Evolutionary conservation across 2,113 vertebrate species (phyloP), one percentile per base, ranked within the genome.

Genomic region (Archilochus colubris): DNA sequence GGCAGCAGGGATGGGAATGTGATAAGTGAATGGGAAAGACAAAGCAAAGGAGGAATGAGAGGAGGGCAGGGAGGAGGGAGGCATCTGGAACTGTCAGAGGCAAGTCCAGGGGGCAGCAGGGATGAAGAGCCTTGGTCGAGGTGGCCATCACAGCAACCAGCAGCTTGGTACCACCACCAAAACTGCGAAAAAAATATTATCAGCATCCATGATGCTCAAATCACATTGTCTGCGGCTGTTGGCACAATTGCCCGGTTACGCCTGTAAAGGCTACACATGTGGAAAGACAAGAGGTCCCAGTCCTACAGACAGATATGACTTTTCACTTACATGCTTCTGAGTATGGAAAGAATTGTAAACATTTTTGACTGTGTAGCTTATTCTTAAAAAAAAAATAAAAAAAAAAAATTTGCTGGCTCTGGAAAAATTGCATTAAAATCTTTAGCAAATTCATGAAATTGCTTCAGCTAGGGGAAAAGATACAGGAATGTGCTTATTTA

Each of bases 241-340:
- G 82, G 51, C 63, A 87, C 58, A 82, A 62, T 58, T 43, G 27
- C 38, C 30, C 22, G 40, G 13, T n/a, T 63, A 28, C 5, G 2
- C 25, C 59, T 7, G 27, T 4, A 1, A 82, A 50, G 15, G 40
- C 22, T 59, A 43, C 22, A 9, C 33, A 21, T 36, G 66, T 87
- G 46, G 58, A 84, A 94, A 36, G 40, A 67, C 19, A 48, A 51
- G 74, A 67, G 33, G 16, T 72, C 27, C 14, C 48, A 73, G 59
- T 85, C 14, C 36, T 74, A 61, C 44, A 73, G 62, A 54, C 30
- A 76, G 78, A 61, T 31, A 86, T 0, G 25, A 51, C 51, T 86
- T 77, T 93, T 88, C 1, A 0, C 8, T 59, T 86, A 8, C 0
- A 2, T 0, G 0, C 82, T 85, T 89, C 78, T 93, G 85, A 73